Conservation (phyloP, 2,113 vertebrate species). For the Sprattus sprattus region DNA sequence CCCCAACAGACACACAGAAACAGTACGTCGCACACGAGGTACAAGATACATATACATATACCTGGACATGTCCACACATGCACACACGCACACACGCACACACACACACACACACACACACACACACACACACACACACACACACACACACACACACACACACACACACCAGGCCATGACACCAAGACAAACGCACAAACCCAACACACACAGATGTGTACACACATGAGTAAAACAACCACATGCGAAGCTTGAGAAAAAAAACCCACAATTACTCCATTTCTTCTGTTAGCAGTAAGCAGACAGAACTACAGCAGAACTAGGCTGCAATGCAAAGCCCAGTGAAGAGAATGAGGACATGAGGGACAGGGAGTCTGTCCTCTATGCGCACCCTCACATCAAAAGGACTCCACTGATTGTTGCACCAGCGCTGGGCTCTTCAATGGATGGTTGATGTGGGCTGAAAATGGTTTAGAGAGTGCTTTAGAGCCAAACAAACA, state of each 20-base stretch:
- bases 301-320: background rate
- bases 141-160: constrained; percentile 21
- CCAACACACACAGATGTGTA: background rate
- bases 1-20: background rate
- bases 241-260: background rate
- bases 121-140: constrained; percentile 31
- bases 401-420: constrained; percentile 14
- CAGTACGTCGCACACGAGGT: too few relatives aligned
- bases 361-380: background rate
- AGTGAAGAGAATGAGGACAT: background rate
- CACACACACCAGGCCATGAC: constrained; percentile 14
- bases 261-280: background rate
- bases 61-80: background rate
- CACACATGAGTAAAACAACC: background rate
- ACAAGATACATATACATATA: background rate
- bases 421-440: background rate
- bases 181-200: constrained; percentile 22
- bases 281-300: background rate
- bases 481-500: background rate
- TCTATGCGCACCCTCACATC: background rate
- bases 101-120: constrained; percentile 6
- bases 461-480: background rate
- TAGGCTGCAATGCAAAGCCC: background rate
- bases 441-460: background rate
- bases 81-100: background rate